phyloP scores from a whole-genome alignment of 2,888 invertebrate species.

The Limnephilus rhombicus region DNA sequence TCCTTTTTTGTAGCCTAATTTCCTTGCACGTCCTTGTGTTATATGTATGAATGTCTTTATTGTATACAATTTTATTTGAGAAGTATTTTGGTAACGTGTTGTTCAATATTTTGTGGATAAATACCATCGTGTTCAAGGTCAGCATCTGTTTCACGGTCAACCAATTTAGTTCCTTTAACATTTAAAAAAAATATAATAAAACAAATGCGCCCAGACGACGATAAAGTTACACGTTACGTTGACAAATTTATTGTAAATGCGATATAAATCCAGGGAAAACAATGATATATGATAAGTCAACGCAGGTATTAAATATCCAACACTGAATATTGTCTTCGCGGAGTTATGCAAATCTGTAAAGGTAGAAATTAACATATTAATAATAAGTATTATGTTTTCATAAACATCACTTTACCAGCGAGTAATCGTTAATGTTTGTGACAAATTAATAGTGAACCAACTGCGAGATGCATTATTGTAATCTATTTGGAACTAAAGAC shows the following conservation, averaged over 20 bases:
- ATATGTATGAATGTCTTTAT: too few species aligned
- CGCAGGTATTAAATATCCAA: not conserved
- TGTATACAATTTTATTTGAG: too few species aligned
- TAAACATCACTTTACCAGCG: not conserved
- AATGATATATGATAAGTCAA: not conserved
- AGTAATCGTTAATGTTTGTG: not conserved
- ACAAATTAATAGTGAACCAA: not conserved
- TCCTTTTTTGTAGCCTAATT: too few species aligned
- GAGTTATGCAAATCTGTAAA: not conserved
- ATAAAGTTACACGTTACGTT: not conserved
- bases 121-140: too few species aligned
- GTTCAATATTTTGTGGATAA: too few species aligned
- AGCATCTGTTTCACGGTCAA: too few species aligned
- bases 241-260: not conserved
- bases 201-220: not conserved
- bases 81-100: too few species aligned
- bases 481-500: not conserved
- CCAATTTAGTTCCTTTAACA: too few species aligned
- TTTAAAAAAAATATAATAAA: not conserved
- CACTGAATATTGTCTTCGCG: not conserved
- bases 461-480: not conserved
- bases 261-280: not conserved
- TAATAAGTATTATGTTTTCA: not conserved
- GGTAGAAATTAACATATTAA: not conserved
- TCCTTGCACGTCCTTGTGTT: too few species aligned